Conservation (phyloP, 1,140 invertebrate species). For the Meteorus sp. region DNA sequence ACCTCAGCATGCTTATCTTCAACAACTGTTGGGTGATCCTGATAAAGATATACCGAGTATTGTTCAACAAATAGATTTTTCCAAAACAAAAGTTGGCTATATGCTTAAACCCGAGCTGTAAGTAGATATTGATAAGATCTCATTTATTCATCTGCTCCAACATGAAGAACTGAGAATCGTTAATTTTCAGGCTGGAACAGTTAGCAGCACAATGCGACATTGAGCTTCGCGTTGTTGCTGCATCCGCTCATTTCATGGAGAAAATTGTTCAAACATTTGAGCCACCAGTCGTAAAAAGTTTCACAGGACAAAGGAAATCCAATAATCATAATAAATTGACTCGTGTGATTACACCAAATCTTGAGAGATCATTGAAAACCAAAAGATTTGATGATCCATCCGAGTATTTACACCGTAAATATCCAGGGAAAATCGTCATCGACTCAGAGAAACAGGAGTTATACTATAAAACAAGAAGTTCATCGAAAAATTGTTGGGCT, state of each 20-base stretch:
- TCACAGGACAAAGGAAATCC: conserved; percentile 28
- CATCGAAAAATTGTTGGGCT: not conserved
- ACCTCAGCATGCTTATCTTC: conserved; percentile 46
- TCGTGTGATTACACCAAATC: not conserved
- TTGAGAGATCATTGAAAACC: not conserved
- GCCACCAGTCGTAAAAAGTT: conserved; percentile 26
- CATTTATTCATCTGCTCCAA: no score
- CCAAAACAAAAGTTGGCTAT: conserved; percentile 44
- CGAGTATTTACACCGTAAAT: conserved; percentile 42
- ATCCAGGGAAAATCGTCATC: conserved; percentile 34
- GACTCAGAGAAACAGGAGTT: conserved; percentile 34
- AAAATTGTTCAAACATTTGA: conserved; percentile 43
- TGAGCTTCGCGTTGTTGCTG: conserved; percentile 36
- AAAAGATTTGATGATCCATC: conserved; percentile 34
- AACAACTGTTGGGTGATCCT: conserved; percentile 40
- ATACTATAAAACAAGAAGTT: conserved; percentile 28
- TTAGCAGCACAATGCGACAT: conserved; percentile 40
- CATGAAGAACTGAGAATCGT: not conserved
- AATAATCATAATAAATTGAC: conserved; percentile 4
- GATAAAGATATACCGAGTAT: conserved; percentile 39
- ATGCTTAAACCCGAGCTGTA: conserved; percentile 44
- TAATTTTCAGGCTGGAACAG: conserved; percentile 38
- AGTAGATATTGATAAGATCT: conserved; percentile 27
- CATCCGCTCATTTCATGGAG: conserved; percentile 44
- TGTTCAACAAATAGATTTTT: conserved; percentile 42